Evolutionary conservation across 53 echinoderm and acorn worm species (phyloP).

Genomic region (Paracentrotus lividus): DNA sequence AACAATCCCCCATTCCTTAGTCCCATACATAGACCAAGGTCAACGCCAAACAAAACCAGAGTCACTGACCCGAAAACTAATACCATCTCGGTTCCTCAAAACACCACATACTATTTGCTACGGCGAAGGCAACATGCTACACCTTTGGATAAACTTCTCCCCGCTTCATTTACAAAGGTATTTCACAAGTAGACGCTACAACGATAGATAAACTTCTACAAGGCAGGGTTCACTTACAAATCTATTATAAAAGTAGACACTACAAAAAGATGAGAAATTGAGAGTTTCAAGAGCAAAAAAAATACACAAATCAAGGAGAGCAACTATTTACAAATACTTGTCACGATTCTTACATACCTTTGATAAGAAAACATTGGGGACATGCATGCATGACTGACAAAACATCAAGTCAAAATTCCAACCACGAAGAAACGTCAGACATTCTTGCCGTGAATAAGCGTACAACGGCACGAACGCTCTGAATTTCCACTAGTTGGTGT

Average conservation of each 20-base stretch:
- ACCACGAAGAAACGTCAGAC: background rate
- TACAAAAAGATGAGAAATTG: background rate
- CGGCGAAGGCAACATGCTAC: background rate
- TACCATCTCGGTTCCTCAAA: slow-evolving; percentile 30
- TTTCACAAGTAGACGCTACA: background rate
- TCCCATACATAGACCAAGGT: slow-evolving; percentile 61
- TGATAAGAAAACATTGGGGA: background rate
- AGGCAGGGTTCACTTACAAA: too few relatives aligned
- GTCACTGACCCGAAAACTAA: slow-evolving; percentile 52
- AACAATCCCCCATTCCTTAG: slow-evolving; percentile 19
- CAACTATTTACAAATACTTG: background rate
- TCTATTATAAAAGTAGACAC: too few relatives aligned
- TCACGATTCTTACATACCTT: background rate
- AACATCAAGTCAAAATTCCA: background rate
- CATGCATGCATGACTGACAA: slow-evolving; percentile 11
- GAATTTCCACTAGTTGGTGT: background rate
- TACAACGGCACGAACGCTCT: slow-evolving; percentile 12
- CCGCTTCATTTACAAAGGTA: background rate
- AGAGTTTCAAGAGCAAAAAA: too few relatives aligned
- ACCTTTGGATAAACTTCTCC: background rate
- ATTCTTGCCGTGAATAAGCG: background rate
- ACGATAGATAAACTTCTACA: slow-evolving; percentile 3
- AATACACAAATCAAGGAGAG: background rate
- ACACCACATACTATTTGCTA: slow-evolving; percentile 5
- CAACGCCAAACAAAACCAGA: slow-evolving; percentile 42